Conservation (phyloP, 2,113 vertebrate species). For the Melanerpes formicivorus region DNA sequence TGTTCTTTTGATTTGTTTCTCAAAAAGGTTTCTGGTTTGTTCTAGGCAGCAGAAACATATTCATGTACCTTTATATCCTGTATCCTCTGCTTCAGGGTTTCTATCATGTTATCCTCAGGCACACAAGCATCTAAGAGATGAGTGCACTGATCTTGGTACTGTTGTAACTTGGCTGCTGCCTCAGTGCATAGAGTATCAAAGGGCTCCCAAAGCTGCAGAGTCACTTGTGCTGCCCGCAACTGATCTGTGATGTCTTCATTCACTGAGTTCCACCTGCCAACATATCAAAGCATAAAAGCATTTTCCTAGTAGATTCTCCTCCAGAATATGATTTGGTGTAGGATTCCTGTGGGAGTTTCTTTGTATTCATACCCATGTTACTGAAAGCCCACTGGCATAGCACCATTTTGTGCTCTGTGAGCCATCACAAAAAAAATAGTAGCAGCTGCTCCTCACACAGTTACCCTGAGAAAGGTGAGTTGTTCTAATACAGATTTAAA, state of each 20-base stretch:
- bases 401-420: neutral
- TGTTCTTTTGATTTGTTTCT: neutral
- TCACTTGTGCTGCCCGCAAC: slow-evolving; percentile 52
- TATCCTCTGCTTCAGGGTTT: slow-evolving; percentile 70
- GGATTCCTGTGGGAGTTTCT: neutral
- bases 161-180: slow-evolving; percentile 64
- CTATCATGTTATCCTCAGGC: slow-evolving; percentile 52
- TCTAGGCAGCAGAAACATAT: neutral
- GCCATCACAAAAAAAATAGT: neutral
- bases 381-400: neutral
- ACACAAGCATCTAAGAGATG: slow-evolving; percentile 42
- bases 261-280: slow-evolving; percentile 81
- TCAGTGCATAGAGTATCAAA: slow-evolving; percentile 39
- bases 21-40: neutral
- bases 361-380: neutral
- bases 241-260: slow-evolving; percentile 72
- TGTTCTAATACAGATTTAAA: neutral
- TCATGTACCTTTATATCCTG: slow-evolving; percentile 75
- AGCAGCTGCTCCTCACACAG: neutral
- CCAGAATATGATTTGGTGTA: neutral
- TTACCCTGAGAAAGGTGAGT: neutral
- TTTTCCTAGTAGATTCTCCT: neutral
- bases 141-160: slow-evolving; percentile 67
- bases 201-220: slow-evolving; percentile 79
- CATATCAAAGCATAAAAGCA: neutral